Conservation (phyloP, 2,888 invertebrate genomes). For the Clostera curtula region DNA sequence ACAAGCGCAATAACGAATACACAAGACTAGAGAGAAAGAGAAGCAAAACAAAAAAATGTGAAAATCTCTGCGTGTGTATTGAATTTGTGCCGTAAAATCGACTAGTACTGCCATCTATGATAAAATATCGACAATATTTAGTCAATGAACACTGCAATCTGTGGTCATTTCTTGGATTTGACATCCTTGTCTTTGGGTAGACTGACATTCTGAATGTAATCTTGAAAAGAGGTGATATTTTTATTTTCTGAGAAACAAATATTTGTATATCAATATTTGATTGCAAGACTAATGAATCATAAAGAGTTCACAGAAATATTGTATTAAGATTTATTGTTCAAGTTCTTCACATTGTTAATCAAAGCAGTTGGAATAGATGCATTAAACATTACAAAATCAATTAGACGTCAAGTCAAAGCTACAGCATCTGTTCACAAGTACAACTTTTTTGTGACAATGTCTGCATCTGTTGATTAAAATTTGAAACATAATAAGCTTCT, state of each 20-base stretch:
- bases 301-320: neutral
- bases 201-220: constrained; percentile 31
- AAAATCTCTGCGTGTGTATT: constrained; percentile 36
- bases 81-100: constrained; percentile 49
- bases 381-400: constrained; percentile 10
- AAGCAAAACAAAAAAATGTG: constrained; percentile 44
- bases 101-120: constrained; percentile 51
- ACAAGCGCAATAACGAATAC: constrained; percentile 17
- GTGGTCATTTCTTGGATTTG: too few species aligned
- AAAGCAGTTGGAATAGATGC: neutral
- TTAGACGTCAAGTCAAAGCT: constrained; percentile 36
- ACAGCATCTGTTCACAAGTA: constrained; percentile 38
- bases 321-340: neutral
- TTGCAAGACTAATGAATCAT: too few species aligned
- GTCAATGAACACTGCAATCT: constrained; percentile 16
- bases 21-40: constrained; percentile 40
- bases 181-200: too few species aligned
- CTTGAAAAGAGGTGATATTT: constrained; percentile 37
- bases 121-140: constrained; percentile 7
- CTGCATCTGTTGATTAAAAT: constrained; percentile 75
- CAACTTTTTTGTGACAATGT: constrained; percentile 71
- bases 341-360: neutral
- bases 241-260: too few species aligned
- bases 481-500: constrained; percentile 75
- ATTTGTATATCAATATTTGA: too few species aligned